phyloP scores from a whole-genome alignment of 2,888 invertebrate species.

The Amphiduros pacificus region DNA sequence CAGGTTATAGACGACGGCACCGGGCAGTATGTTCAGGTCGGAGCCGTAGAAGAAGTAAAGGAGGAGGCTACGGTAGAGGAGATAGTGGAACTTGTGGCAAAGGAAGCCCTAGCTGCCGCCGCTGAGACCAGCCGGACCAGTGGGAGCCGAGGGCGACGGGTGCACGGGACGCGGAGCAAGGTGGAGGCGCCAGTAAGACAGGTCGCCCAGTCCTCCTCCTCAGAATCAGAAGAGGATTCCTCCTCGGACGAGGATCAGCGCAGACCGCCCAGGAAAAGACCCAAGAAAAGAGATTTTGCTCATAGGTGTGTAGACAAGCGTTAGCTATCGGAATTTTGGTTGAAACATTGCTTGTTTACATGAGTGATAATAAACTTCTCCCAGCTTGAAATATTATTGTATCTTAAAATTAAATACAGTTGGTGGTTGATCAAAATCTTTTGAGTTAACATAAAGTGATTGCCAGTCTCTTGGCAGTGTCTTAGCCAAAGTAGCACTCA shows the following conservation, averaged over 20 bases:
- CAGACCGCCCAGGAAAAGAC: constrained; percentile 14
- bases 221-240: constrained; percentile 13
- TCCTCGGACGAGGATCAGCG: constrained; percentile 14
- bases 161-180: neutral
- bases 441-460: no score
- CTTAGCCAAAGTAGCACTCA: no score
- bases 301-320: no score
- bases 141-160: neutral
- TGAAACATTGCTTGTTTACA: neutral
- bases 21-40: constrained; percentile 11
- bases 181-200: neutral
- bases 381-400: neutral
- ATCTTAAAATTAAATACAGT: neutral
- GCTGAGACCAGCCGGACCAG: neutral
- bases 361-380: no score
- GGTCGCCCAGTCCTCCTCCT: neutral
- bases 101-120: neutral
- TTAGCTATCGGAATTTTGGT: no score
- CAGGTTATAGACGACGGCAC: constrained; percentile 15
- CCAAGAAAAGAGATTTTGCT: constrained; percentile 29
- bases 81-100: neutral
- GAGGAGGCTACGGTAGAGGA: constrained; percentile 11
- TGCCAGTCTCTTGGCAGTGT: no score
- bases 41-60: constrained; percentile 19
- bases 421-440: no score